A percentile compares a stretch with the other conserved stretches of the same genome.
Evolutionary conservation across 2,113 vertebrate genomes (phyloP).

Genomic region (Gymnobelideus leadbeateri): DNA sequence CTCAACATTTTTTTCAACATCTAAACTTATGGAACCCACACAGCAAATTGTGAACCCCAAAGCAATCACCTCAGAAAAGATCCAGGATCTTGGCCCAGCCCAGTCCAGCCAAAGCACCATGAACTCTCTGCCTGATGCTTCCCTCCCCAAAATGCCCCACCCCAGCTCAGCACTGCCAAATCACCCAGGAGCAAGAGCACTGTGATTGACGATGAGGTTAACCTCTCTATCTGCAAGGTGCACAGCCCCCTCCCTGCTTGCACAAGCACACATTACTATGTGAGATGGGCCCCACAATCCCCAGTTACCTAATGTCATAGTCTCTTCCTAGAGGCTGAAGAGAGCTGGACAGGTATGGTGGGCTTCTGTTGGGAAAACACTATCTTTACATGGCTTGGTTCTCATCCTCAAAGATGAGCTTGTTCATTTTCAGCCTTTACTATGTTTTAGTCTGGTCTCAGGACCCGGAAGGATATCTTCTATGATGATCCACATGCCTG

Average conservation of each 20-base stretch:
- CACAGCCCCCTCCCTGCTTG: not conserved
- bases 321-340: not conserved
- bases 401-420: not conserved
- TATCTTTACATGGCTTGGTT: not conserved
- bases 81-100: not conserved
- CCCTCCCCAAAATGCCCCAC: not conserved
- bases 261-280: not conserved
- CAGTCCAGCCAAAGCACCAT: not conserved
- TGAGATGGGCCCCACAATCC: not conserved
- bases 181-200: not conserved
- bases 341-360: not conserved
- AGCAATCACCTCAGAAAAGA: not conserved
- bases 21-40: not conserved
- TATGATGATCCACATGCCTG: not conserved
- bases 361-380: not conserved
- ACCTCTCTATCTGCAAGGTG: not conserved
- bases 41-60: not conserved
- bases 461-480: not conserved
- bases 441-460: not conserved
- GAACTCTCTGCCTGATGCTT: not conserved
- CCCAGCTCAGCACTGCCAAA: not conserved
- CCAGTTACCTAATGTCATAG: conserved; percentile 4
- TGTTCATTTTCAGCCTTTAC: not conserved
- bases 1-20: not conserved
- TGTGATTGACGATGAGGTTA: not conserved